Percentiles rank a stretch among this genome's conserved stretches.
phyloP scores from a whole-genome alignment of 2,797 vertebrate species.

The Sebastes reedi region DNA sequence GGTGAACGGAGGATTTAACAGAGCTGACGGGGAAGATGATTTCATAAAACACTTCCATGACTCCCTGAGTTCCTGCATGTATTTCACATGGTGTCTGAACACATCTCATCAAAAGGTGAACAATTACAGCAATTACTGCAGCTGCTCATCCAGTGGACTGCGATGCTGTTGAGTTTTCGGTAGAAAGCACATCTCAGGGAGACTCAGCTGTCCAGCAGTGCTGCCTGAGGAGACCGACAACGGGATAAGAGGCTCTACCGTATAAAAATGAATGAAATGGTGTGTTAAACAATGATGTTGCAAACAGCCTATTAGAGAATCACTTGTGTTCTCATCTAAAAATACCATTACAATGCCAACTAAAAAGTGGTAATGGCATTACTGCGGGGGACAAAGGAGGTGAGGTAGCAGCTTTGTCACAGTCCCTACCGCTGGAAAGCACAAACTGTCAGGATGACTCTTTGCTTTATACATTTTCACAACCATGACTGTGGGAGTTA shows the following conservation, averaged over 20 bases:
- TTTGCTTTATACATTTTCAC: background rate
- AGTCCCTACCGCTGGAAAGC: background rate
- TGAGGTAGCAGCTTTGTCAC: slow-evolving; percentile 12
- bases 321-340: background rate
- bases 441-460: slow-evolving; percentile 23
- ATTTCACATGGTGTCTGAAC: slow-evolving; percentile 50
- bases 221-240: slow-evolving; percentile 11
- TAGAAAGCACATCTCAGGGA: slow-evolving; percentile 35
- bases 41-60: slow-evolving; percentile 33
- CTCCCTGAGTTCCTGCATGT: slow-evolving; percentile 29
- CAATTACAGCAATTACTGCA: slow-evolving; percentile 72
- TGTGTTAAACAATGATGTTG: background rate
- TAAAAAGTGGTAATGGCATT: background rate
- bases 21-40: slow-evolving; percentile 9
- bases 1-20: slow-evolving; percentile 22
- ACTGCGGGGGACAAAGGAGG: background rate
- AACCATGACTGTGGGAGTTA: slow-evolving; percentile 10
- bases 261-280: background rate
- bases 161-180: slow-evolving; percentile 16
- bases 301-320: background rate
- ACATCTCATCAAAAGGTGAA: slow-evolving; percentile 56
- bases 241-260: background rate
- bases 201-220: background rate
- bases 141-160: slow-evolving; percentile 49
- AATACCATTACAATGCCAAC: background rate